A percentile compares a stretch with the other conserved stretches of the same genome.
Conservation (phyloP, 1,140 invertebrate species). For the Drosophila kepulauana region DNA sequence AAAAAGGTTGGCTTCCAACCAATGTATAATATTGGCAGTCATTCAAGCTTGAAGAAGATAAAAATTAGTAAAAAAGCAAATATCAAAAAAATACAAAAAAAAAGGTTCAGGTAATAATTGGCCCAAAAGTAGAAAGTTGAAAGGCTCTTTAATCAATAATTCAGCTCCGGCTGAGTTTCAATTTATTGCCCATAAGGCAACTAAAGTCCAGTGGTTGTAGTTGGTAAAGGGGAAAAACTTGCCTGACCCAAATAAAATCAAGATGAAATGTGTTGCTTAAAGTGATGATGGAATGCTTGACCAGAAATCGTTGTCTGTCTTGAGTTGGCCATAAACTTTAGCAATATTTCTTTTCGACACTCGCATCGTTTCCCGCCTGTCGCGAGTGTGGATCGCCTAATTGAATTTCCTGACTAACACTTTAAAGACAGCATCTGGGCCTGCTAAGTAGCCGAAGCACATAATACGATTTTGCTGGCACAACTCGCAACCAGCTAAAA, state of each 20-base stretch:
- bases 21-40: constrained; percentile 20
- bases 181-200: constrained; percentile 31
- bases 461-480: constrained; percentile 8
- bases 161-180: constrained; percentile 58
- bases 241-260: constrained; percentile 67
- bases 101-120: constrained; percentile 45
- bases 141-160: constrained; percentile 72
- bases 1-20: constrained; percentile 40
- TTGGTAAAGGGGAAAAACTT: constrained; percentile 27
- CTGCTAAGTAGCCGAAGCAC: constrained; percentile 9
- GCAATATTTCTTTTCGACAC: constrained; percentile 54
- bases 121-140: constrained; percentile 18
- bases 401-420: constrained; percentile 62
- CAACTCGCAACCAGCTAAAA: constrained; percentile 6
- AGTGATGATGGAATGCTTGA: constrained; percentile 64
- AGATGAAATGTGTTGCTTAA: constrained; percentile 63
- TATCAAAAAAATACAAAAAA: constrained; percentile 9
- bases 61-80: constrained; percentile 29
- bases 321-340: constrained; percentile 54
- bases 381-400: constrained; percentile 43
- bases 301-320: constrained; percentile 32
- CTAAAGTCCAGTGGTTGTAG: background rate
- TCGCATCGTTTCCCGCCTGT: constrained; percentile 48
- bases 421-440: constrained; percentile 62
- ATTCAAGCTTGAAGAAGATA: constrained; percentile 46